Evolutionary conservation across 53 echinoderm and acorn worm genomes (phyloP).

Genomic region (Holothuria leucospilota): DNA sequence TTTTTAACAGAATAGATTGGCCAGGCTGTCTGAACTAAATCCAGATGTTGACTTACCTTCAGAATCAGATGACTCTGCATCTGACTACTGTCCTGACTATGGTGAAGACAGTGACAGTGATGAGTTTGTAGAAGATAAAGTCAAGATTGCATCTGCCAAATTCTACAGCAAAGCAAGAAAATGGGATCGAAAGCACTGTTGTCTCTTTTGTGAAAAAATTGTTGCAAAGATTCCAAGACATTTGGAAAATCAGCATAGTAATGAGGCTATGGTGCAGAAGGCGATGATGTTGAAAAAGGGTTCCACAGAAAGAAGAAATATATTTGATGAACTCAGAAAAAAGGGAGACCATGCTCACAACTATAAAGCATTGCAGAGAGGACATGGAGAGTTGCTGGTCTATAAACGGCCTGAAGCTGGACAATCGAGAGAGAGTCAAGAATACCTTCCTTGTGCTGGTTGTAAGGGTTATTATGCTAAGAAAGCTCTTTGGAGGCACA

Average conservation of each 20-base stretch:
- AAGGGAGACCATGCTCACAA: conserved; percentile 72
- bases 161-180: neutral
- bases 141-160: neutral
- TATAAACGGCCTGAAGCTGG: conserved; percentile 61
- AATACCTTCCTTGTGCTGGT: conserved; percentile 63
- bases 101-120: neutral
- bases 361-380: conserved; percentile 55
- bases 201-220: conserved; percentile 64
- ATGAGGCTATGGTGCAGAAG: conserved; percentile 50
- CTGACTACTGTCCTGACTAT: neutral
- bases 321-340: neutral
- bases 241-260: conserved; percentile 56
- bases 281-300: neutral
- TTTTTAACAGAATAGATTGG: neutral
- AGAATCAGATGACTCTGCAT: neutral
- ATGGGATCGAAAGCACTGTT: conserved; percentile 75
- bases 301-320: neutral
- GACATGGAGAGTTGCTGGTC: conserved; percentile 61
- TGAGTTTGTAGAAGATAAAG: neutral
- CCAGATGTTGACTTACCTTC: neutral
- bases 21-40: neutral
- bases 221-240: conserved; percentile 70
- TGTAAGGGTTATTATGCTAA: conserved; percentile 59
- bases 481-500: conserved; percentile 63
- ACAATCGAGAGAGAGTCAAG: conserved; percentile 19